phyloP scores from a whole-genome alignment of 2,797 vertebrate genomes.

The Smutsia gigantea region DNA sequence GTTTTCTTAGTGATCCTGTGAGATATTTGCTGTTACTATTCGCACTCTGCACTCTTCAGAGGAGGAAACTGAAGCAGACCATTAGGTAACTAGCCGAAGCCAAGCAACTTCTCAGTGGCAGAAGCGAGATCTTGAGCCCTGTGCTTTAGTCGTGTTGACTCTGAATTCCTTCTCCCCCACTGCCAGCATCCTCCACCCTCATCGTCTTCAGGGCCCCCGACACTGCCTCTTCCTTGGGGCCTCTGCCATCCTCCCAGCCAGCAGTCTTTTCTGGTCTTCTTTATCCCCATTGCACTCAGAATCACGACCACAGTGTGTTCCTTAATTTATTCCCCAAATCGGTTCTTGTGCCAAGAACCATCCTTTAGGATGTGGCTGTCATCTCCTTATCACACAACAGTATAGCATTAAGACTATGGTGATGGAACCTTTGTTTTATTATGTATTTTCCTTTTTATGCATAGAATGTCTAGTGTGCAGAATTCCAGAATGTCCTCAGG shows the following conservation, averaged over 20 bases:
- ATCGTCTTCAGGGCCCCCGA: background rate
- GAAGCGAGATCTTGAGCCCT: too few species aligned
- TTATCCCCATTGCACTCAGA: background rate
- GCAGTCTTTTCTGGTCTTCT: background rate
- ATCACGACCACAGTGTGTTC: background rate
- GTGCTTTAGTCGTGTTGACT: background rate
- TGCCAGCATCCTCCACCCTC: too few species aligned
- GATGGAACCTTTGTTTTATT: background rate
- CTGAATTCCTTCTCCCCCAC: background rate
- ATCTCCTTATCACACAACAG: background rate
- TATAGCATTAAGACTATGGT: background rate
- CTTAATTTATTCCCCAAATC: background rate
- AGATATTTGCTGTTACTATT: background rate
- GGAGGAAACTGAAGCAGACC: background rate
- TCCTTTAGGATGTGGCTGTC: background rate
- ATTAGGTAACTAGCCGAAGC: background rate
- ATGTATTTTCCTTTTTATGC: background rate
- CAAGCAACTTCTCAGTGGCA: background rate
- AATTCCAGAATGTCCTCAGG: background rate
- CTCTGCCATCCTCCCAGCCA: background rate
- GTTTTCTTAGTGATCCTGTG: background rate
- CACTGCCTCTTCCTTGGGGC: background rate
- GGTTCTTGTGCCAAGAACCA: background rate
- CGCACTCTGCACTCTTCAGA: background rate
- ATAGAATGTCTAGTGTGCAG: background rate